A percentile compares a stretch with the other conserved stretches of the same genome.
Evolutionary conservation across 2,113 vertebrate genomes (phyloP).

Genomic region (Manacus vitellinus): DNA sequence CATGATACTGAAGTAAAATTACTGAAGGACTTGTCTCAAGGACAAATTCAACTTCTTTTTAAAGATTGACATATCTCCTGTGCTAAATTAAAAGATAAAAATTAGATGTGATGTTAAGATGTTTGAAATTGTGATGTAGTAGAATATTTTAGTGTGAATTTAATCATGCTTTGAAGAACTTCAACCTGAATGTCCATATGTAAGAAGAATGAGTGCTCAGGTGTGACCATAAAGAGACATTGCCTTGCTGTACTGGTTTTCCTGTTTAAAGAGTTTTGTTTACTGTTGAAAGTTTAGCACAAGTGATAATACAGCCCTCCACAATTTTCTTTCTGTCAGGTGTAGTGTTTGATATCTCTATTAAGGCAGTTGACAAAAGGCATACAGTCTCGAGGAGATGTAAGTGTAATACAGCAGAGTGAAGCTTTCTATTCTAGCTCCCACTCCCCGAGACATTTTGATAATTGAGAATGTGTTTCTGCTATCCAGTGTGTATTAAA

Average conservation of each 20-base stretch:
- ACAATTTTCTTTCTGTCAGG: neutral
- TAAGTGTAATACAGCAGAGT: neutral
- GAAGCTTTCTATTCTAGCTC: neutral
- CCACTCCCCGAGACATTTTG: neutral
- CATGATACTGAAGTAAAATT: neutral
- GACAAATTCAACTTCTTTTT: neutral
- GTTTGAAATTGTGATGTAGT: neutral
- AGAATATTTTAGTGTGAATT: neutral
- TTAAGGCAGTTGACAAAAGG: conserved; percentile 8
- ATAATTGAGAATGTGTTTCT: conserved; percentile 41
- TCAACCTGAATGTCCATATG: neutral
- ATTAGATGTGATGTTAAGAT: neutral
- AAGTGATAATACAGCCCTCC: neutral
- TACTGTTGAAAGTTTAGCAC: neutral
- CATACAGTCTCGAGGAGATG: neutral
- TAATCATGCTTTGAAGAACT: neutral
- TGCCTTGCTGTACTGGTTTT: neutral
- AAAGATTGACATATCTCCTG: neutral
- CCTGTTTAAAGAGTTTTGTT: neutral
- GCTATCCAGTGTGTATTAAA: neutral
- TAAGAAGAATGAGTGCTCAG: neutral
- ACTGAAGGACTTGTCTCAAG: conserved; percentile 8
- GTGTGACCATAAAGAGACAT: neutral
- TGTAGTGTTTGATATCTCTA: neutral
- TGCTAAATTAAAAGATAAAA: conserved; percentile 19